phyloP scores from a whole-genome alignment of 2,797 vertebrate genomes.

The Helostoma temminkii region DNA sequence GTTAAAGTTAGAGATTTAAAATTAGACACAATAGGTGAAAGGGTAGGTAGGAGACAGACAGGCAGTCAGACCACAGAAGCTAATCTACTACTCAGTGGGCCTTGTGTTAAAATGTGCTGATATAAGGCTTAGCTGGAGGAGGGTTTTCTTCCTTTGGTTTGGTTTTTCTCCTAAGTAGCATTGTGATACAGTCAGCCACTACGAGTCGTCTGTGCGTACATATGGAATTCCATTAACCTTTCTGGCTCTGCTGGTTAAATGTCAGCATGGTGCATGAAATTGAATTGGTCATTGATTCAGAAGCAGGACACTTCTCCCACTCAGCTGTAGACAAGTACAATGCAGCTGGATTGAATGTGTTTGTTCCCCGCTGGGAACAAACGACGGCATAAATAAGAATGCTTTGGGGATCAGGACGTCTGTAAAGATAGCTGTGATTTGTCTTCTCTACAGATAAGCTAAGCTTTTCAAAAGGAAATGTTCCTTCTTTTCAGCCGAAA shows the following conservation, averaged over 20 bases:
- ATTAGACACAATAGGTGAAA: constrained; percentile 44
- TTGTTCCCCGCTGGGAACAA: constrained; percentile 35
- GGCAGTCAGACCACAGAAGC: constrained; percentile 48
- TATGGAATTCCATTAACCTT: constrained; percentile 84
- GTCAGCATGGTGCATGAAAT: constrained; percentile 81
- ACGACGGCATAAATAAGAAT: constrained; percentile 37
- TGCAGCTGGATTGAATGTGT: constrained; percentile 47
- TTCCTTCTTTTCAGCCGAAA: background rate
- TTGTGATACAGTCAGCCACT: constrained; percentile 73
- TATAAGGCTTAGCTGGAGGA: constrained; percentile 65
- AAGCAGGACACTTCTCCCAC: constrained; percentile 65
- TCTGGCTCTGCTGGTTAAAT: constrained; percentile 79
- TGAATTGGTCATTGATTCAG: constrained; percentile 83
- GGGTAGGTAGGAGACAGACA: constrained; percentile 39
- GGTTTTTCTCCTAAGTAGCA: constrained; percentile 72
- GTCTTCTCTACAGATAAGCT: constrained; percentile 23
- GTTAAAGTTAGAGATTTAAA: constrained; percentile 28
- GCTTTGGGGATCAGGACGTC: constrained; percentile 17
- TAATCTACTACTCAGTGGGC: constrained; percentile 55
- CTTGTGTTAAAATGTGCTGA: constrained; percentile 67
- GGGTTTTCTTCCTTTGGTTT: constrained; percentile 73
- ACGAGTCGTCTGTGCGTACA: constrained; percentile 64
- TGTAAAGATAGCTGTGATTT: constrained; percentile 38
- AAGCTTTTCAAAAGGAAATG: constrained; percentile 18
- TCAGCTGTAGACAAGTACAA: constrained; percentile 54